Base-by-base conservation (phyloP, 2,113 vertebrate genomes). In the Mellivora capensis region DNA sequence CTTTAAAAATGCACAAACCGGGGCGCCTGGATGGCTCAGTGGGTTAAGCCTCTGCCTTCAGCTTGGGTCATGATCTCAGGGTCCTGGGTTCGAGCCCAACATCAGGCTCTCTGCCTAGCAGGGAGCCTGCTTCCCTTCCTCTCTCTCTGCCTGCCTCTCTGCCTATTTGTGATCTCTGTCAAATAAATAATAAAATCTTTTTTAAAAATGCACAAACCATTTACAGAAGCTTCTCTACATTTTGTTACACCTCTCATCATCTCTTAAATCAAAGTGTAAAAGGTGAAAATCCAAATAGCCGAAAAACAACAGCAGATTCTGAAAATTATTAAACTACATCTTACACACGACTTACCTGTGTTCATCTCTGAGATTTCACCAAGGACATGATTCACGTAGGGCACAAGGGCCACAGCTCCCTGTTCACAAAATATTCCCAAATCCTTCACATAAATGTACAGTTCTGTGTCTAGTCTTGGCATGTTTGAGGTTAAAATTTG, bases 401-500 rank as follows among this genome's bases (percentile, higher is more conserved):
- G 37, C 37, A 49, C 17, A 90, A 29, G 54, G 49, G 25, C 15
- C 81, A 80, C 7, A 76, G 57, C 34, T 44, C n/a, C 37, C 52
- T 90, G 90, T 93, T 74, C 47, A 87, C 79, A 85, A 96, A 89
- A 52, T 47, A 89, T 10, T 79, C 34, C 54, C 61, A 69, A 11
- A 18, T 39, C 42, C 20, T 80, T 93, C 57, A 84, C 11, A 39
- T 69, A 62, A 64, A 92, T 0, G 1, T 59, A 64, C 6, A 69
- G 9, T 42, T 90, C 17, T 49, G 52, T 15, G 31, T 87, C 52
- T 83, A 18, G 34, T 76, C 52, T 72, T 82, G 69, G 83, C 39
- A 89, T 67, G 29, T 61, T 52, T 88, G 67, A 89, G 72, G 57
- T 54, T 96, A 93, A 84, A 88, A 79, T 77, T 93, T 84, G 39